Evolutionary conservation across 2,797 vertebrate species (phyloP), one percentile per base, ranked within the genome.

Genomic region (Myripristis jacobus): DNA sequence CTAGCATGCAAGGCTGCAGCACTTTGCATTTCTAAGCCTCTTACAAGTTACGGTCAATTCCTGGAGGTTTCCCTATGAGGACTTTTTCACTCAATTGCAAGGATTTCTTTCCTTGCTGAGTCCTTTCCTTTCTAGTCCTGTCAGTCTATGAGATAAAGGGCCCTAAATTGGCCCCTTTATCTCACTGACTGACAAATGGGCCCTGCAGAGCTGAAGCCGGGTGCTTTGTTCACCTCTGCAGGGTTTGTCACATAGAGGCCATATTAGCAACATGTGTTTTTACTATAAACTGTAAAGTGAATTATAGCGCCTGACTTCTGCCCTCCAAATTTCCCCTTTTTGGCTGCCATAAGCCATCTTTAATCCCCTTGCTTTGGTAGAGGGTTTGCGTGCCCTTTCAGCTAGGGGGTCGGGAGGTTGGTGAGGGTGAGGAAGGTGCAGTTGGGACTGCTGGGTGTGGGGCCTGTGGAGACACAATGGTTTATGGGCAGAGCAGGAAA

Each of bases 201-300:
- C 78, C 84, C 73, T 60, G 71, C 58, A 50, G 79, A 73, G 86
- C 47, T 72, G 71, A 87, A 73, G 47, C 36, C 69, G 50, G 19
- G 46, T 81, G 67, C 77, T 88, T 88, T 90, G 85, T 79, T 86
- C 84, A 70, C 66, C 80, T 80, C 47, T 71, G 87, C 81, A 80
- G 75, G 89, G 85, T 79, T 25, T 22, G 80, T 84, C 87, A 73
- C 69, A 70, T 87, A 83, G 82, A 87, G 77, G 68, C 69, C 86
- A 91, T 88, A 91, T 93, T 94, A 92, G 89, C 80, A 77, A 88
- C 85, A 92, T 88, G 79, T 90, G 82, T 91, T 91, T 89, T 79
- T 89, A 88, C 93, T 89, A 89, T 87, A 77, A 94, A 90, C 79
- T 91, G 85, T 87, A 92, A 92, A 91, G 89, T 87, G 84, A 91